Conservation (phyloP, 1,140 invertebrate genomes). For the Solenopsis fugax region DNA sequence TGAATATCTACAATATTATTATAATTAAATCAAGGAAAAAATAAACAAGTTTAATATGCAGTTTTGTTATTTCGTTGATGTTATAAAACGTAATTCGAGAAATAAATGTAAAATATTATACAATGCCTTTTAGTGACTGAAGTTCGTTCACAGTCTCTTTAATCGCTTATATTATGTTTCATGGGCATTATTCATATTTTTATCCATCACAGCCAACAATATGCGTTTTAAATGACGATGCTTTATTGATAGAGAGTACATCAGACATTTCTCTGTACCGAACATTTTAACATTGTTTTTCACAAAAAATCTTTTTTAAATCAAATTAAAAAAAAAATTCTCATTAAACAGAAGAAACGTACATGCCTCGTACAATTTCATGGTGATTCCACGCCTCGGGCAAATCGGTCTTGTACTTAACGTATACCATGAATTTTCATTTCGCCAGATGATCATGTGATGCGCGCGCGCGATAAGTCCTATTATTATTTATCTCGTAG, state of each 20-base stretch:
- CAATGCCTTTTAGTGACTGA: background rate
- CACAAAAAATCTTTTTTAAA: background rate
- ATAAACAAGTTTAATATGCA: background rate
- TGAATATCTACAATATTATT: background rate
- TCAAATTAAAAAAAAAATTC: background rate
- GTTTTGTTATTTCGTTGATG: background rate
- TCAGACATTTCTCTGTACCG: background rate
- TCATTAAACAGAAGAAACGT: background rate
- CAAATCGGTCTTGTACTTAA: conserved; percentile 11
- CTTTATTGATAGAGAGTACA: background rate
- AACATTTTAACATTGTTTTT: background rate
- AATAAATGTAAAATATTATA: conserved; percentile 1
- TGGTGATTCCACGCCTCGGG: background rate
- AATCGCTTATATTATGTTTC: background rate
- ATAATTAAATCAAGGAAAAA: background rate
- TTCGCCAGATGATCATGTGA: conserved; percentile 33
- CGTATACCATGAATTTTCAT: conserved; percentile 40
- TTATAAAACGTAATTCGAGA: background rate
- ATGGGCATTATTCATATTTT: conserved; percentile 3
- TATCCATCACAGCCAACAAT: background rate
- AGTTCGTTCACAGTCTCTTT: background rate
- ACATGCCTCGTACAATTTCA: background rate
- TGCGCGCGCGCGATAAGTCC: conserved; percentile 31
- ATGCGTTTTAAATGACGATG: too few relatives aligned
- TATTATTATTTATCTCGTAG: conserved; percentile 48